A percentile compares a stretch with the other conserved stretches of the same genome.
phyloP scores from a whole-genome alignment of 1,140 invertebrate genomes.

The Plodia interpunctella region DNA sequence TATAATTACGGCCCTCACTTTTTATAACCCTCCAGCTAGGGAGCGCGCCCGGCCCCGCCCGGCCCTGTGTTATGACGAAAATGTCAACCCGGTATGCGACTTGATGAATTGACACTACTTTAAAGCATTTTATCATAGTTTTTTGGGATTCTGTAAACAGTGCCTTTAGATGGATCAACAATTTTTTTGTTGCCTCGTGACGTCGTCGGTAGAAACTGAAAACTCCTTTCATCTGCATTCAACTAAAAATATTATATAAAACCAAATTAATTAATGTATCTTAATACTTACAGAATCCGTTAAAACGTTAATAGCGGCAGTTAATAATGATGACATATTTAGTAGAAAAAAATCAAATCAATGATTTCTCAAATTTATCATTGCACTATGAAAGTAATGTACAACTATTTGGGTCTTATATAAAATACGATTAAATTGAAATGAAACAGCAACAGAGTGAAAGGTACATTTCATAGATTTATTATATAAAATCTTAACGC shows the following conservation, averaged over 20 bases:
- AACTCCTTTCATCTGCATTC: too few species aligned
- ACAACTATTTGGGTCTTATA: too few species aligned
- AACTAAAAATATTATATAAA: too few species aligned
- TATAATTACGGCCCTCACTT: constrained; percentile 72
- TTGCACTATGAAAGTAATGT: too few species aligned
- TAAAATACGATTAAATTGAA: constrained; percentile 20
- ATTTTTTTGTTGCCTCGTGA: not conserved
- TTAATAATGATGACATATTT: too few species aligned
- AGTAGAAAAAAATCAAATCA: too few species aligned
- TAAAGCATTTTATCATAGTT: constrained; percentile 39
- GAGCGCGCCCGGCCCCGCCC: constrained; percentile 26
- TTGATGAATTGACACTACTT: constrained; percentile 74
- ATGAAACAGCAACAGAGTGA: constrained; percentile 48
- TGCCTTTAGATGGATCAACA: not conserved
- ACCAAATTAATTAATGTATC: too few species aligned
- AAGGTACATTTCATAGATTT: constrained; percentile 75
- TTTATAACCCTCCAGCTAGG: constrained; percentile 51
- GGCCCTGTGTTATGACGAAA: constrained; percentile 65
- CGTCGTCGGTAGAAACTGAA: too few species aligned
- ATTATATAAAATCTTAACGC: constrained; percentile 75
- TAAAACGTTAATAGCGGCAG: too few species aligned
- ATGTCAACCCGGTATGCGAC: constrained; percentile 70
- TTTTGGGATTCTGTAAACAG: constrained; percentile 5
- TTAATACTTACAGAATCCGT: too few species aligned
- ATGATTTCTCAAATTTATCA: too few species aligned